A percentile compares a stretch with the other conserved stretches of the same genome.
phyloP scores from a whole-genome alignment of 2,113 vertebrate genomes.

The Salvelinus namaycush region DNA sequence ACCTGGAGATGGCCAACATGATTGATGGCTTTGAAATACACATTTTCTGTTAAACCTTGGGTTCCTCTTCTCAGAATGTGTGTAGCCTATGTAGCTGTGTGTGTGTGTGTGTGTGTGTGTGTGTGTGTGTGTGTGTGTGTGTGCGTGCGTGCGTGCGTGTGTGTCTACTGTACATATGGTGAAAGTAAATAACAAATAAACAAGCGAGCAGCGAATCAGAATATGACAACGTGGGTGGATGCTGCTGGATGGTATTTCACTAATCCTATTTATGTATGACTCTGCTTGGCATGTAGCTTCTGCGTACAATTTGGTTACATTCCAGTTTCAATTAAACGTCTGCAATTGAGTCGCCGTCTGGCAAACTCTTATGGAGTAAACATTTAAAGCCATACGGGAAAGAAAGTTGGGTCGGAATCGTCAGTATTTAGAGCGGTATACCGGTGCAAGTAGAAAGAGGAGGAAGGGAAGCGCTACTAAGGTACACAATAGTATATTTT shows the following conservation, averaged over 20 bases:
- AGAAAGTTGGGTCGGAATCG: background rate
- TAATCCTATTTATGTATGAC: slow-evolving; percentile 33
- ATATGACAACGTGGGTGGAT: background rate
- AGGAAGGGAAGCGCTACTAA: no score
- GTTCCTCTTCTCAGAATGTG: background rate
- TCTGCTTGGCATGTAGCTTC: slow-evolving; percentile 15
- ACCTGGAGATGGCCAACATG: background rate
- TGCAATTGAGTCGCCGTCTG: slow-evolving; percentile 28
- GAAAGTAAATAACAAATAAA: background rate
- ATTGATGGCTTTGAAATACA: background rate
- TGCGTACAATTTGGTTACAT: slow-evolving; percentile 18
- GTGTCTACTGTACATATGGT: background rate
- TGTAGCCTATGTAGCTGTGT: no score
- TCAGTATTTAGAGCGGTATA: no score
- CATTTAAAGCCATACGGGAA: background rate
- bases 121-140: no score
- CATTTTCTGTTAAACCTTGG: background rate
- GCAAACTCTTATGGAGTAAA: slow-evolving; percentile 21
- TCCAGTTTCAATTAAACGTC: slow-evolving; percentile 32
- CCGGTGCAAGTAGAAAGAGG: no score
- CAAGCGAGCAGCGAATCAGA: background rate
- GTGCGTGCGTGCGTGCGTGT: no score
- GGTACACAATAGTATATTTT: no score
- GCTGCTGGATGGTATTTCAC: slow-evolving; percentile 12
- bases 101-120: no score